Evolutionary conservation across 2,888 invertebrate species (phyloP).

Genomic region (Synanthedon myopaeformis): DNA sequence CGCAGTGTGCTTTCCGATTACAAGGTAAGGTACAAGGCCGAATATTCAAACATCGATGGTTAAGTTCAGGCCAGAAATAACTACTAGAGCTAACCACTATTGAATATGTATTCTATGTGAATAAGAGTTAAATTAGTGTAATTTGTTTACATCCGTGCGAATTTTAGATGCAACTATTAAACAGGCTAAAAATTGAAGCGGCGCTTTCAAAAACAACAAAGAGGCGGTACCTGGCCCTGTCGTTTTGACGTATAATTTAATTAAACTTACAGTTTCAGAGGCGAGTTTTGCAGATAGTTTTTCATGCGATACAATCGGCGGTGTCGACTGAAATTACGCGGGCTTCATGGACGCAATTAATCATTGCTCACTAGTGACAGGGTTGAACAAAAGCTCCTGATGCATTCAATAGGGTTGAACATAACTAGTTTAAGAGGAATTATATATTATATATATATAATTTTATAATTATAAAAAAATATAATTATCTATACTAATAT

Average conservation of each 20-base stretch:
- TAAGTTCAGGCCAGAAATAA: too few relatives aligned
- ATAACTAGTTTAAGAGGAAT: not conserved
- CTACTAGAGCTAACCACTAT: too few relatives aligned
- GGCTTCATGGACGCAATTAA: slow-evolving; percentile 63
- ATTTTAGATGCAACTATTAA: too few relatives aligned
- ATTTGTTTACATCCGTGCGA: too few relatives aligned
- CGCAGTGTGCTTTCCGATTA: too few relatives aligned
- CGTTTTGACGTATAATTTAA: slow-evolving; percentile 28
- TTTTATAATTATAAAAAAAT: too few relatives aligned
- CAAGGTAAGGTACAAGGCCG: too few relatives aligned
- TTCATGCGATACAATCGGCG: slow-evolving; percentile 22
- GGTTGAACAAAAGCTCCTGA: slow-evolving; percentile 37
- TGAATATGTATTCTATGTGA: too few relatives aligned
- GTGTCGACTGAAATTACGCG: slow-evolving; percentile 32
- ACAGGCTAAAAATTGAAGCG: not conserved
- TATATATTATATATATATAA: too few relatives aligned
- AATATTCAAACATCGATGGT: too few relatives aligned
- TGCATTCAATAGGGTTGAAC: slow-evolving; percentile 21
- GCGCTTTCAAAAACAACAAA: slow-evolving; percentile 11
- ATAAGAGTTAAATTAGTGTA: too few relatives aligned
- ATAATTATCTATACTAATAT: too few relatives aligned
- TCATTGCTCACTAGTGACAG: slow-evolving; percentile 43
- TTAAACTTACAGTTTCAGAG: slow-evolving; percentile 29
- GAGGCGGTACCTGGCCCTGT: slow-evolving; percentile 17
- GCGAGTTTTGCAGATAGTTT: slow-evolving; percentile 36